A percentile compares a stretch with the other conserved stretches of the same genome.
Evolutionary conservation across 2,888 invertebrate species (phyloP).

Genomic region (Tetragonisca angustula): DNA sequence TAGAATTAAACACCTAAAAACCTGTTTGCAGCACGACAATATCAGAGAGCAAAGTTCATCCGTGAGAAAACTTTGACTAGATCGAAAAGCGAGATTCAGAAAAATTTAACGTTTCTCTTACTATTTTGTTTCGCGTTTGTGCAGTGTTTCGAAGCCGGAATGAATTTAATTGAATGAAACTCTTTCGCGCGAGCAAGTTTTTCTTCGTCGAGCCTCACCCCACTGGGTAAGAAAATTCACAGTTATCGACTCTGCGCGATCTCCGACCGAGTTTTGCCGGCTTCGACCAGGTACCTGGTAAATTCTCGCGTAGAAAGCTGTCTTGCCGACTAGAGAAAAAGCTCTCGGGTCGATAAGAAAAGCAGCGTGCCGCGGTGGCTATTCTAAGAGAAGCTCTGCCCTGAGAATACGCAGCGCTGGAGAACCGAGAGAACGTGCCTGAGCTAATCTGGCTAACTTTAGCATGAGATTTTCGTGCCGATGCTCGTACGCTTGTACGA

Average conservation of each 20-base stretch:
- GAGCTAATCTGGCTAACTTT: conserved; percentile 77
- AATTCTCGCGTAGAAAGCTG: conserved; percentile 58
- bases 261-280: conserved; percentile 38
- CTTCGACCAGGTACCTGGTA: conserved; percentile 38
- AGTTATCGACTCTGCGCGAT: conserved; percentile 57
- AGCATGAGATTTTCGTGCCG: conserved; percentile 63
- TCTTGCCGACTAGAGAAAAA: conserved; percentile 66
- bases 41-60: too few relatives aligned
- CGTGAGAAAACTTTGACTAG: too few relatives aligned
- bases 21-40: too few relatives aligned
- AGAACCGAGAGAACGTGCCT: conserved; percentile 76
- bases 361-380: conserved; percentile 55
- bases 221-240: conserved; percentile 58
- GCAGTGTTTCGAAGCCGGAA: too few relatives aligned
- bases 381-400: conserved; percentile 70
- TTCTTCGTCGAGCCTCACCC: neutral
- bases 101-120: too few relatives aligned
- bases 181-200: too few relatives aligned
- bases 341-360: conserved; percentile 62
- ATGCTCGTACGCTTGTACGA: conserved; percentile 45
- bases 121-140: too few relatives aligned
- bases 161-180: conserved; percentile 12
- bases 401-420: conserved; percentile 82
- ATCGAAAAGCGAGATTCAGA: too few relatives aligned
- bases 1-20: too few relatives aligned